phyloP scores from a whole-genome alignment of 2,797 vertebrate genomes.

The Alauda arvensis region DNA sequence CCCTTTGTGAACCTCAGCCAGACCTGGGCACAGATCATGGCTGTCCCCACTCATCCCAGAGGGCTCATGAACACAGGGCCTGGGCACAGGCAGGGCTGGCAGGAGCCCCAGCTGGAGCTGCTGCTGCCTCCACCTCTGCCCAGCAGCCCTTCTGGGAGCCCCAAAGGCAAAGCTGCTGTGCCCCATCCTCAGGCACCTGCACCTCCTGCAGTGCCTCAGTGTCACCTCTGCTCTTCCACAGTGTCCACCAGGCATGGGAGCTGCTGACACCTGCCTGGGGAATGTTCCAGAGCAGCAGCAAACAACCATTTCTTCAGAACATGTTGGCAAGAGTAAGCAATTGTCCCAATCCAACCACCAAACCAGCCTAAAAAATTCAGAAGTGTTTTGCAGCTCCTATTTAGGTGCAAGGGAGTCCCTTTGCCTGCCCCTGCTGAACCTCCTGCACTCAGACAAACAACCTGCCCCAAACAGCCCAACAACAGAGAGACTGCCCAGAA shows the following conservation, averaged over 20 bases:
- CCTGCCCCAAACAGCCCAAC: neutral
- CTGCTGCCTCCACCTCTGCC: neutral
- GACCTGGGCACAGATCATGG: fast-evolving
- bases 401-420: neutral
- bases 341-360: neutral
- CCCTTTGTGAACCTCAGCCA: neutral
- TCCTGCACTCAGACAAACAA: neutral
- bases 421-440: neutral
- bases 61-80: neutral
- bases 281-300: neutral
- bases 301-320: neutral
- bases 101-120: neutral
- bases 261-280: neutral
- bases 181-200: neutral
- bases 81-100: neutral
- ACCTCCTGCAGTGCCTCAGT: neutral
- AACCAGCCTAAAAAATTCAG: neutral
- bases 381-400: neutral
- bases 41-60: fast-evolving
- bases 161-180: neutral
- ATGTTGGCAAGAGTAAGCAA: neutral
- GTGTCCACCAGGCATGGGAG: fast-evolving
- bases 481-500: neutral
- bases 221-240: neutral
- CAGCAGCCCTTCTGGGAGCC: neutral